Conservation (phyloP, 2,113 vertebrate genomes). For the Onychostruthus taczanowskii region DNA sequence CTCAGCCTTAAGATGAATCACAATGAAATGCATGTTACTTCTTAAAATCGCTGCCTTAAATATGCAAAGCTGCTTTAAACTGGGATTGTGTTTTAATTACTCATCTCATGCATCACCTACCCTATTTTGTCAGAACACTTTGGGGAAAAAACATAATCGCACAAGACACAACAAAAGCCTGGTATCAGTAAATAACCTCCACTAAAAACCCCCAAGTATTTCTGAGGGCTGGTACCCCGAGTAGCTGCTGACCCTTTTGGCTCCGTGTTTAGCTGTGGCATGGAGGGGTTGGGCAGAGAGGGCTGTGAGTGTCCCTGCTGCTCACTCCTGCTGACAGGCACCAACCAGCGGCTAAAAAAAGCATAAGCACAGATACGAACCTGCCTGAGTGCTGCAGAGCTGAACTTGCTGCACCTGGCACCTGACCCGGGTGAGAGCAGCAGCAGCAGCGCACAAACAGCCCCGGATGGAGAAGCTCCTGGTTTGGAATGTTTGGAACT, state of each 20-base stretch:
- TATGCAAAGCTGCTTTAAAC: slow-evolving; percentile 42
- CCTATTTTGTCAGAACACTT: background rate
- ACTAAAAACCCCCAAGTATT: background rate
- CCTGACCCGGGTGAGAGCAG: background rate
- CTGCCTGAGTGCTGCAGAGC: background rate
- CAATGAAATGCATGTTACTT: background rate
- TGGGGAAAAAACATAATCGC: background rate
- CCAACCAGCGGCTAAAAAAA: background rate
- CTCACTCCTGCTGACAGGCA: background rate
- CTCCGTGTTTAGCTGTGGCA: background rate
- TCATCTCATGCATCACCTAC: slow-evolving; percentile 25
- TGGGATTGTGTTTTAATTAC: background rate
- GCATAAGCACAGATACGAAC: background rate
- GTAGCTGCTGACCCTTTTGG: background rate
- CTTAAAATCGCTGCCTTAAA: slow-evolving; percentile 7
- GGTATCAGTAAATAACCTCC: background rate
- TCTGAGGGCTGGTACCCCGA: background rate
- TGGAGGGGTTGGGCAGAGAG: background rate
- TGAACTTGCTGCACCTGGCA: background rate
- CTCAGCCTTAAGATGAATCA: slow-evolving; percentile 37
- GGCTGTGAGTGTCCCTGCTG: background rate
- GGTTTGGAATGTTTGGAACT: background rate
- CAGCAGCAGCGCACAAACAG: background rate
- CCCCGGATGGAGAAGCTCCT: background rate
- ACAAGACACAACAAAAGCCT: background rate